phyloP scores from a whole-genome alignment of 2,113 vertebrate species.

The Pseudopipra pipra region DNA sequence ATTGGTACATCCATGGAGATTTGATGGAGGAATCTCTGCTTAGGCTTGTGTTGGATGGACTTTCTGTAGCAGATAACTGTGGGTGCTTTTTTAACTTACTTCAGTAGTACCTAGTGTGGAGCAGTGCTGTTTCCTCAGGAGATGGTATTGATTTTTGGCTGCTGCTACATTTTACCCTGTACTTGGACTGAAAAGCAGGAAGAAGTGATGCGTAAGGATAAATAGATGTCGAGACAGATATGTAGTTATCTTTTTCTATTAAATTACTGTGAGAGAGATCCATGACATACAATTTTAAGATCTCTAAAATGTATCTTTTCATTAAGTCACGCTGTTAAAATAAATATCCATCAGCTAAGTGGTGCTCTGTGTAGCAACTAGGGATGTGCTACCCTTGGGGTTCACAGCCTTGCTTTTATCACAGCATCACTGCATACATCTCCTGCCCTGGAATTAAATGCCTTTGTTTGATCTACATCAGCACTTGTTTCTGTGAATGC shows the following conservation, averaged over 20 bases:
- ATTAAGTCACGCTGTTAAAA: slow-evolving; percentile 13
- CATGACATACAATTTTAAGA: neutral
- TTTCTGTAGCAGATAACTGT: neutral
- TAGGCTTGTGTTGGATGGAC: neutral
- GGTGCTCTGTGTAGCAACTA: neutral
- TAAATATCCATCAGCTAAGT: neutral
- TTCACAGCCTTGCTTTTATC: neutral
- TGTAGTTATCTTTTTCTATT: neutral
- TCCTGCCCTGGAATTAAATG: neutral
- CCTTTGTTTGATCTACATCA: neutral
- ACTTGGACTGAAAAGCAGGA: neutral
- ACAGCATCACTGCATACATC: neutral
- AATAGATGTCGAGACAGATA: neutral
- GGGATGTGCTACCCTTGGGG: neutral
- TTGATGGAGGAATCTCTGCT: neutral
- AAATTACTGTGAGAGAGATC: neutral
- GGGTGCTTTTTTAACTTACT: neutral
- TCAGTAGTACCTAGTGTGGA: neutral
- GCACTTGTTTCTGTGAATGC: neutral
- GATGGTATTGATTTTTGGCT: neutral
- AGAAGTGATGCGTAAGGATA: neutral
- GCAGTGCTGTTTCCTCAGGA: neutral
- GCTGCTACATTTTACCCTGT: neutral
- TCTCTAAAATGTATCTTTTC: slow-evolving; percentile 1
- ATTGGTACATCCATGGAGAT: rapidly evolving